Evolutionary conservation across 2,888 invertebrate genomes (phyloP).

Genomic region (Candidula unifasciata): DNA sequence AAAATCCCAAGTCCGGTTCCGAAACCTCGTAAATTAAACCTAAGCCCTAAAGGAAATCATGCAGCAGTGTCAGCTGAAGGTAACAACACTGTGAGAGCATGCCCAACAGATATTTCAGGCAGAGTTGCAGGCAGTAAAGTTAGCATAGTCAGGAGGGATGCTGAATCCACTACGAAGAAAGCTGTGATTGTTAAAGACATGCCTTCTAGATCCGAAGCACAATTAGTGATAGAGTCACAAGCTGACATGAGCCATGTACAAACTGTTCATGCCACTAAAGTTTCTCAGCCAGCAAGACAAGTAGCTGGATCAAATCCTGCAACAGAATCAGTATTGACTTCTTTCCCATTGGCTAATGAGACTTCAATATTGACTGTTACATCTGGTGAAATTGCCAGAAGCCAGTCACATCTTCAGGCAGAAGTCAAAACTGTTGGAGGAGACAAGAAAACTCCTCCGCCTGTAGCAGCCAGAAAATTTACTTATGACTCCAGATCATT

Average conservation of each 20-base stretch:
- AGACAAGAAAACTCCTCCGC: conserved; percentile 43
- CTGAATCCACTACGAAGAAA: conserved; percentile 39
- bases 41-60: conserved; percentile 51
- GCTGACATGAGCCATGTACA: conserved; percentile 54
- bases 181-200: conserved; percentile 54
- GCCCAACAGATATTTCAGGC: conserved; percentile 39
- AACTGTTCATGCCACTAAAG: conserved; percentile 57
- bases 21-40: conserved; percentile 54
- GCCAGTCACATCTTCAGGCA: not conserved
- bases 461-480: conserved; percentile 48
- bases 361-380: not conserved
- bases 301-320: conserved; percentile 49
- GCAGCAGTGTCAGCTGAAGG: conserved; percentile 60
- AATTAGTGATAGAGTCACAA: conserved; percentile 56
- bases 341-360: conserved; percentile 44
- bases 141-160: not conserved
- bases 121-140: not conserved
- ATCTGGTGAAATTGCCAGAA: not conserved
- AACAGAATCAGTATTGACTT: not conserved
- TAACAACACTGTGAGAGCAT: conserved; percentile 58
- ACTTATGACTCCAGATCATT: conserved; percentile 47
- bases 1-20: conserved; percentile 57
- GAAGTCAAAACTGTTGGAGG: not conserved
- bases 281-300: conserved; percentile 57
- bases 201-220: conserved; percentile 54